Evolutionary conservation across 2,888 invertebrate species (phyloP).

Genomic region (Macaria liturata): DNA sequence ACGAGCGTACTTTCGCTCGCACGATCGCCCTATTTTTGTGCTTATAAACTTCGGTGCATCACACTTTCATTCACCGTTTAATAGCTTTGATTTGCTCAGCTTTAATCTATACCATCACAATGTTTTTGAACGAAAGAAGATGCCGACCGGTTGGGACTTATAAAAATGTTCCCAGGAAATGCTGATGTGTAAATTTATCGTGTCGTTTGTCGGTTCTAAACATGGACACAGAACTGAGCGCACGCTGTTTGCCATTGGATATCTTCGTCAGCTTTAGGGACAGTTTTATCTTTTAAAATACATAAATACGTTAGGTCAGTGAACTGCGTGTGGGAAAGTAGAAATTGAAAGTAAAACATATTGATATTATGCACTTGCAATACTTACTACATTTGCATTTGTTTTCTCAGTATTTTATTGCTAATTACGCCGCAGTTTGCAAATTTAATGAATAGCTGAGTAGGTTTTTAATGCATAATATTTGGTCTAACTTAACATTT

Average conservation of each 20-base stretch:
- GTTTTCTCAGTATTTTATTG: too few relatives aligned
- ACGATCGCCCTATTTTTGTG: slow-evolving; percentile 66
- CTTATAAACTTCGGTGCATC: slow-evolving; percentile 52
- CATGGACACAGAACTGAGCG: slow-evolving; percentile 50
- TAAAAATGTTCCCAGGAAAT: slow-evolving; percentile 60
- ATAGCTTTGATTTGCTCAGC: slow-evolving; percentile 12
- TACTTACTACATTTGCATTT: too few relatives aligned
- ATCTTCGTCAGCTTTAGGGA: slow-evolving; percentile 48
- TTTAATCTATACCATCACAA: background rate
- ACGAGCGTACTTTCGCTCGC: slow-evolving; percentile 71
- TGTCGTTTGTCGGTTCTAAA: slow-evolving; percentile 52
- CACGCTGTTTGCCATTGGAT: slow-evolving; percentile 58
- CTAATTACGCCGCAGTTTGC: too few relatives aligned
- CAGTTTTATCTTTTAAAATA: slow-evolving; percentile 67
- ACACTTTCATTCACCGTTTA: slow-evolving; percentile 51
- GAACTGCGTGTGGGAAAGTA: slow-evolving; percentile 49
- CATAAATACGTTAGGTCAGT: slow-evolving; percentile 46
- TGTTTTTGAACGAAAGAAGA: slow-evolving; percentile 14
- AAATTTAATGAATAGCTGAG: too few relatives aligned
- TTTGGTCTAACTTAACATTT: too few relatives aligned
- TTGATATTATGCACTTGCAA: too few relatives aligned
- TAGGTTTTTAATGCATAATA: too few relatives aligned
- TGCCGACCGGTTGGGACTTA: slow-evolving; percentile 17
- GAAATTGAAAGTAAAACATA: too few relatives aligned
- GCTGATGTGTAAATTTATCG: slow-evolving; percentile 54